phyloP scores from a whole-genome alignment of 2,113 vertebrate genomes.

The Cryptomyrus ogoouensis region DNA sequence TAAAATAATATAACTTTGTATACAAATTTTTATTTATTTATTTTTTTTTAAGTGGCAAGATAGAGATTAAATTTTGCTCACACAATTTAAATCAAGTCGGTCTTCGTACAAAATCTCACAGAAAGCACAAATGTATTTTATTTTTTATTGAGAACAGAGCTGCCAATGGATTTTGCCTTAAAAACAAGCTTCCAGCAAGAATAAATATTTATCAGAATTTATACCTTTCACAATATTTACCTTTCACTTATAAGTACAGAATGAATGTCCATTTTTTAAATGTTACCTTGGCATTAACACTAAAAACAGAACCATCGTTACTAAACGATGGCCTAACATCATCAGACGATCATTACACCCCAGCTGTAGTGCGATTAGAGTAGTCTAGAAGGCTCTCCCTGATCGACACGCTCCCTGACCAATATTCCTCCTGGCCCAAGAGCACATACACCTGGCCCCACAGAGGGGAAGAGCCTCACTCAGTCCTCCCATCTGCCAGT shows the following conservation, averaged over 20 bases:
- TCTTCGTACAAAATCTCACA: neutral
- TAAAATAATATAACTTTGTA: slow-evolving; percentile 13
- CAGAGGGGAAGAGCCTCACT: neutral
- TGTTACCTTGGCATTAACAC: slow-evolving; percentile 2
- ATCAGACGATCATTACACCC: neutral
- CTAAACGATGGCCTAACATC: neutral
- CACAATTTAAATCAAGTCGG: neutral
- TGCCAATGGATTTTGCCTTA: slow-evolving; percentile 8
- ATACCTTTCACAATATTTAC: neutral
- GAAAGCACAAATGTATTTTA: neutral
- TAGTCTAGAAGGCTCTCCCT: neutral
- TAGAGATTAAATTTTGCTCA: neutral
- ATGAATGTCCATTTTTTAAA: neutral
- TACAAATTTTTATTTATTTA: neutral
- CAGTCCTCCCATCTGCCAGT: neutral
- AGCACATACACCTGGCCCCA: neutral
- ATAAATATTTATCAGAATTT: slow-evolving; percentile 14
- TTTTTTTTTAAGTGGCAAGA: neutral
- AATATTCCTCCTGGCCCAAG: neutral
- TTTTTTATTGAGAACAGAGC: slow-evolving; percentile 13
- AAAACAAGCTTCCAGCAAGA: slow-evolving; percentile 4
- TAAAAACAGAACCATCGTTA: neutral
- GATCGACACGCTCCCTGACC: neutral
- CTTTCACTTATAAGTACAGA: neutral
- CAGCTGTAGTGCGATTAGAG: neutral